phyloP scores from a whole-genome alignment of 2,113 vertebrate genomes.

The Crotalus horridus region DNA sequence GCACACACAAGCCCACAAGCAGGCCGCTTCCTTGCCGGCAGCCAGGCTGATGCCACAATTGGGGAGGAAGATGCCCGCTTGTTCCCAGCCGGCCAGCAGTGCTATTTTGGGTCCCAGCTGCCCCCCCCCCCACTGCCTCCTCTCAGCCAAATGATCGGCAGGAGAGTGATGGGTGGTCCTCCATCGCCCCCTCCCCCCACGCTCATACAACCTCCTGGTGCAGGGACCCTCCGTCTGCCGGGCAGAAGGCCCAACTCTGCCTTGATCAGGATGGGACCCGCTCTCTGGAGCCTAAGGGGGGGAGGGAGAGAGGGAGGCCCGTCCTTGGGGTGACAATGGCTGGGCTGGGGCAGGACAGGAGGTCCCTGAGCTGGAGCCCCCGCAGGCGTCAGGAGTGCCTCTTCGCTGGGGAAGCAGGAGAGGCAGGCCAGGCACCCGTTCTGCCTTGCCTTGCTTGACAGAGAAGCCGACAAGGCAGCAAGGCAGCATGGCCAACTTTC shows the following conservation, averaged over 20 bases:
- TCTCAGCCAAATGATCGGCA: background rate
- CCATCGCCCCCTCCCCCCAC: background rate
- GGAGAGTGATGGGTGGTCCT: background rate
- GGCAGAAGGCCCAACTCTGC: background rate
- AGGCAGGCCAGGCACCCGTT: background rate
- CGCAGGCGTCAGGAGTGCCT: background rate
- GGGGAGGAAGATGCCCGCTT: background rate
- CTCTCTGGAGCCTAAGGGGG: background rate
- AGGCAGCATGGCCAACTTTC: background rate
- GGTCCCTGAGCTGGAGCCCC: background rate
- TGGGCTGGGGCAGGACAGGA: background rate
- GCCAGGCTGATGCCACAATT: background rate
- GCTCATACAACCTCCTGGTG: background rate
- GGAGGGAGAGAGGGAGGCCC: background rate
- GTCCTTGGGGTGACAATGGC: background rate
- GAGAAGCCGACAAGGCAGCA: background rate
- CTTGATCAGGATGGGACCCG: background rate
- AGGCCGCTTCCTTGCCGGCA: background rate
- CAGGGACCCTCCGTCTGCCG: background rate
- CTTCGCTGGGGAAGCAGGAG: background rate
- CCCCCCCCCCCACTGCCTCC: background rate
- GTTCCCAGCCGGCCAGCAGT: background rate
- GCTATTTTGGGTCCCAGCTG: background rate
- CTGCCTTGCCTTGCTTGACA: background rate
- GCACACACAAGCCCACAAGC: background rate